Conservation (phyloP, 2,113 vertebrate genomes). For the Aegithalos caudatus region DNA sequence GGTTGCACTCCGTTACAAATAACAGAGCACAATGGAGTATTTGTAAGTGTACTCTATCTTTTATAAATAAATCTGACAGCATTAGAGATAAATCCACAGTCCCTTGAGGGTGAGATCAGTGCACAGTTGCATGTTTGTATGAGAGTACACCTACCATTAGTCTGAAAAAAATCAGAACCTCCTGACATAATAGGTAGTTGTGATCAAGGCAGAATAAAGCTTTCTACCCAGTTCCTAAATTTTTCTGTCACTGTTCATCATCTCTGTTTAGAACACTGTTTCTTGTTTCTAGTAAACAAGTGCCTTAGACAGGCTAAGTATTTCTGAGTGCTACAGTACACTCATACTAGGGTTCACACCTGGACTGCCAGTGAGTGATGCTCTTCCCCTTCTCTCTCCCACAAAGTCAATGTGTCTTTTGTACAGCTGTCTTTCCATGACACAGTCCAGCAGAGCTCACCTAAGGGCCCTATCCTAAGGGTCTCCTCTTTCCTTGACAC, state of each 20-base stretch:
- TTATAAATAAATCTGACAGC: conserved; percentile 22
- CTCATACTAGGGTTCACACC: neutral
- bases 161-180: conserved; percentile 36
- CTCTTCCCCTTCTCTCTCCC: neutral
- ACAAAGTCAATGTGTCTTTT: neutral
- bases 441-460: neutral
- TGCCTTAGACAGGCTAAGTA: conserved; percentile 2
- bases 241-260: conserved; percentile 34
- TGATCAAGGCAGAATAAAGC: conserved; percentile 12
- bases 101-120: neutral
- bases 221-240: conserved; percentile 27
- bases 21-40: neutral
- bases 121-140: neutral
- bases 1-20: neutral
- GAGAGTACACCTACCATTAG: neutral
- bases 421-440: neutral
- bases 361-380: neutral
- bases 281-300: conserved; percentile 40
- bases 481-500: neutral
- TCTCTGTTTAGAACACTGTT: conserved; percentile 34
- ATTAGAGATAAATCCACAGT: conserved; percentile 16
- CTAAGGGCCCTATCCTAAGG: neutral
- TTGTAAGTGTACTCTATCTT: neutral
- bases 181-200: conserved; percentile 28
- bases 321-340: neutral